phyloP scores from a whole-genome alignment of 1,140 invertebrate genomes.

The Scylla paramamosain region DNA sequence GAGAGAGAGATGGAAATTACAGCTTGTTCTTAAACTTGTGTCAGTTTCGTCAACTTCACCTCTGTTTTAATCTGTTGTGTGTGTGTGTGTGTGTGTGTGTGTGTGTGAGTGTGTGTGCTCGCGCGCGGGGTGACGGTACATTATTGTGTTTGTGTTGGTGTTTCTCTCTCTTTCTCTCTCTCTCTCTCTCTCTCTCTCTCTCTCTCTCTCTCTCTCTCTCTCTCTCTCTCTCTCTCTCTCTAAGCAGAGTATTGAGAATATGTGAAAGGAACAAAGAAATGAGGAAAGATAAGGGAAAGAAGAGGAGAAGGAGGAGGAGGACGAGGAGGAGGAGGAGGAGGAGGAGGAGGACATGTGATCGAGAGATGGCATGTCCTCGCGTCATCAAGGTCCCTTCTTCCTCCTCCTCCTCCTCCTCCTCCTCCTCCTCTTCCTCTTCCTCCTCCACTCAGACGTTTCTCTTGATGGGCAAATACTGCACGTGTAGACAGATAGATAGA shows the following conservation, averaged over 20 bases:
- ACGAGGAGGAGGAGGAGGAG: not conserved
- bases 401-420: not conserved
- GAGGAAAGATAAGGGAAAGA: not conserved
- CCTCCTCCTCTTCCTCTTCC: not conserved
- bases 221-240: slow-evolving; percentile 8
- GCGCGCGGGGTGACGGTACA: too few relatives aligned
- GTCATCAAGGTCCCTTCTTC: slow-evolving; percentile 45
- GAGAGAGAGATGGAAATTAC: too few relatives aligned
- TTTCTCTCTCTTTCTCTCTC: not conserved
- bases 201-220: slow-evolving; percentile 15
- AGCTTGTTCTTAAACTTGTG: too few relatives aligned
- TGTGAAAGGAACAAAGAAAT: not conserved
- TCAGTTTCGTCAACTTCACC: too few relatives aligned
- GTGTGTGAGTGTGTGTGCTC: too few relatives aligned
- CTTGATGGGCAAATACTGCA: not conserved
- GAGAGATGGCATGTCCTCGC: slow-evolving; percentile 57
- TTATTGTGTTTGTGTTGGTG: too few relatives aligned
- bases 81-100: slow-evolving; percentile 47
- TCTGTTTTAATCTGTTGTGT: not conserved
- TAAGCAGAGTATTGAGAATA: not conserved
- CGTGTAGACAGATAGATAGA: too few relatives aligned
- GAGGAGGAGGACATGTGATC: slow-evolving; percentile 27
- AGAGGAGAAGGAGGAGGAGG: not conserved
- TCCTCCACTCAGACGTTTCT: not conserved
- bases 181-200: slow-evolving; percentile 3